Evolutionary conservation across 37 sponge, comb jelly and placozoan species (phyloP), one percentile per base, ranked within the genome.

Genomic region (Lycopodina hypogea): DNA sequence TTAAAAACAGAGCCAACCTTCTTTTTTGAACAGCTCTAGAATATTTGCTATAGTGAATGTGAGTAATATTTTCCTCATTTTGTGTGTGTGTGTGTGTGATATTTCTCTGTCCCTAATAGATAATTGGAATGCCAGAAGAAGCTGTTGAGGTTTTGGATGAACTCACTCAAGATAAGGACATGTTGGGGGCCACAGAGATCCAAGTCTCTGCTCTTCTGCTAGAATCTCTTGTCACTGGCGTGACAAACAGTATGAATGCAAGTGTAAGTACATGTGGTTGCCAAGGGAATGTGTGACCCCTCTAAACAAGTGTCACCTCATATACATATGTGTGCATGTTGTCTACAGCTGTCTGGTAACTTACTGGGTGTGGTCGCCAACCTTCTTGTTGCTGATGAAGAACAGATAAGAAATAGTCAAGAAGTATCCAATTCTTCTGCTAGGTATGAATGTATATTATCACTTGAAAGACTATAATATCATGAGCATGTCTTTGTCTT

Each of bases 391-490:
- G 87, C 41, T 3, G 51, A 72, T 57, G 33, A 23, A 28, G 76
- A 69, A 29, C 57, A 50, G 2, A 58, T 86, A 18, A 59, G 26
- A 19, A 24, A 50, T 9, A 86, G 81, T 35, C 80, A 86, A 35
- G 71, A 56, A 32, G 53, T 17, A 23, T 24, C 75, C 3, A 72
- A 57, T 24, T 37, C 81, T 28, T 74, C 81, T 12, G 58, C 75
- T 4, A 74, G 74, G 87, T 86, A 23, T 11, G 78, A 65, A 34
- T 30, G 4, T 12, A 45, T 4, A 9, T 51, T 9, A 19, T 3
- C 14, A 12, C 9, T 26, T 3, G 68, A 12, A 3, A 28, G 29
- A 60, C 14, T 28, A 6, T 7, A 6, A 15, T 7, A 29, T 29
- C 7, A 60, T 6, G 15, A 28, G 11, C 11, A 60, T 12, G 6